These are phyloP conservation scores for Nemapogon koenigi DNA, from an alignment of 2,888 invertebrate species.

Conservation along the genomic window DNA sequence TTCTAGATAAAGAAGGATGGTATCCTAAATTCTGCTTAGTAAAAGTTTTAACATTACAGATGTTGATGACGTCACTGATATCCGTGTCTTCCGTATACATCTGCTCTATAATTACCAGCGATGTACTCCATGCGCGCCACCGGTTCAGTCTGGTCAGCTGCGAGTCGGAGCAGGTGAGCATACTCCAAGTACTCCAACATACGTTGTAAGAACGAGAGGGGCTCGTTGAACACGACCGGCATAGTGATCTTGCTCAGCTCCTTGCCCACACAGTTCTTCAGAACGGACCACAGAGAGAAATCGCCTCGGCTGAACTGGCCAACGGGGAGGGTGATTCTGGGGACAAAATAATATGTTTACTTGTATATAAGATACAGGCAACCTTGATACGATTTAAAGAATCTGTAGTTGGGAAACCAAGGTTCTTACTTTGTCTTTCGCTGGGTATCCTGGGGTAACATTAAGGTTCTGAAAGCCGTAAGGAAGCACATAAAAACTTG, in stretches of 20 bases:
- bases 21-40: no score
- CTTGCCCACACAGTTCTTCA: slow-evolving; percentile 91
- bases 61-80: no score
- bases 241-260: slow-evolving; percentile 96
- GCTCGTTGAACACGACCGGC: slow-evolving; percentile 97
- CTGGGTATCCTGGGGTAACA: no score
- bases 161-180: slow-evolving; percentile 73
- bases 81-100: no score
- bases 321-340: slow-evolving; percentile 72
- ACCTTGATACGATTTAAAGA: no score
- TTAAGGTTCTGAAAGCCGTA: no score
- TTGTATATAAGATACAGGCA: no score
- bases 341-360: slow-evolving; percentile 25
- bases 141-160: slow-evolving; percentile 79
- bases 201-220: slow-evolving; percentile 92
- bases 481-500: no score
- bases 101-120: slow-evolving; percentile 59
- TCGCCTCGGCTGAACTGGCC: slow-evolving; percentile 79
- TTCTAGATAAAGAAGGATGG: no score
- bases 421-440: no score
- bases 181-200: slow-evolving; percentile 96
- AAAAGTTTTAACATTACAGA: no score
- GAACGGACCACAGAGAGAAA: slow-evolving; percentile 88
- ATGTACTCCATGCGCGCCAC: slow-evolving; percentile 82
- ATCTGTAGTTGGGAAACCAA: no score